Base-by-base conservation (phyloP, 2,888 invertebrate genomes). In the Watsonalla cultraria region DNA sequence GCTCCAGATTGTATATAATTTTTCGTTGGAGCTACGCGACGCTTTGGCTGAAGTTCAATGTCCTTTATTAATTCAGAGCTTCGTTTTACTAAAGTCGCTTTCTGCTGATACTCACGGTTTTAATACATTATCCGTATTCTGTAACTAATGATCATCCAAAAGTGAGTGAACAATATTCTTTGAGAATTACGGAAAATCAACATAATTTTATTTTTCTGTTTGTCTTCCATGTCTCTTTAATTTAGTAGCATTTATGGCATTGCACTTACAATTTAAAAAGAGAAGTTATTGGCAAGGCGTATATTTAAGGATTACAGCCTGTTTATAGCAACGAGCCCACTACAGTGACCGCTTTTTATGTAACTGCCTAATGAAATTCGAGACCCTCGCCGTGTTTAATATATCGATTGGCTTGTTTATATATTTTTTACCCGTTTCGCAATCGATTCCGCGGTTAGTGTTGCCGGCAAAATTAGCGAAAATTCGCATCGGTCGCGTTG, bases 361-460 rank as follows among this genome's bases (percentile, higher is more conserved):
- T 60, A 62, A 61, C 72, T 65, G 65, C 64, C 73, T 72, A 78
- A 80, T 78, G 78, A 75, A 82, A 81, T 73, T 64, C 67, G 78
- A 83, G 76, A 76, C 64, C 70, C 65, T 63, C 61, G 57, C 59
- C 62, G 64, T 64, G 64, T 67, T 39, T 37, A 49, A 67, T 61
- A 64, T 66, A 63, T 65, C 70, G 68, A 74, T 78, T 77, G 76
- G 75, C 75, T 80, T 80, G 79, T 80, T 77, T 78, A 75, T 79
- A 77, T 75, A 71, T 74, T 74, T 76, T 70, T 42, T 11, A 11
- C 42, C 5, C 63, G 64, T 78, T 77, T 76, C 62, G 70, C 66
- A 75, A 78, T 72, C 72, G 64, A 66, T 74, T 76, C 11, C 68
- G 61, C 61, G 64, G 52, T 51, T 57, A 56, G 58, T 57, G 56